Conservation (phyloP, 1,140 invertebrate species). For the Luehdorfia chinensis region DNA sequence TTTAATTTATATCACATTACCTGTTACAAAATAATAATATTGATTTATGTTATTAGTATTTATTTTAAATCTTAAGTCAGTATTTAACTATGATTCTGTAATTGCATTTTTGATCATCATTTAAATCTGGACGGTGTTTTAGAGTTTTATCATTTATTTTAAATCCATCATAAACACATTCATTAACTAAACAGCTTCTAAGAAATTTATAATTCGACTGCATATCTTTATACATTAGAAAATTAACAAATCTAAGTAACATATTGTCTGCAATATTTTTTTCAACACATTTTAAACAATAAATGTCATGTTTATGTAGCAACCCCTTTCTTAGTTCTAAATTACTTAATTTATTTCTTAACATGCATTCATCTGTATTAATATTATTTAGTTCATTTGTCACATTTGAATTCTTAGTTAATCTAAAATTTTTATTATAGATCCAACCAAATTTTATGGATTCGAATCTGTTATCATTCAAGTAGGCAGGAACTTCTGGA, state of each 20-base stretch:
- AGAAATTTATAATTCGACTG: slow-evolving; percentile 25
- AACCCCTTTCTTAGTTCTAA: slow-evolving; percentile 18
- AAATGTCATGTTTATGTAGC: slow-evolving; percentile 27
- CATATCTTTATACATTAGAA: slow-evolving; percentile 31
- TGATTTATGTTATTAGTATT: no score
- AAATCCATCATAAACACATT: neutral
- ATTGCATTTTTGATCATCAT: neutral
- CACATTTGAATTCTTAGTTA: slow-evolving; percentile 6
- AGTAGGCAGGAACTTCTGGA: slow-evolving; percentile 24
- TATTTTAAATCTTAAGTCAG: no score
- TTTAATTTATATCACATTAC: no score
- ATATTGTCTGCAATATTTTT: slow-evolving; percentile 14
- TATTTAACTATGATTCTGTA: slow-evolving; percentile 18
- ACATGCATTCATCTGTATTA: neutral
- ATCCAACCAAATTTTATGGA: slow-evolving; percentile 30
- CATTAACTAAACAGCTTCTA: slow-evolving; percentile 31
- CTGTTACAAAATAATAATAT: no score
- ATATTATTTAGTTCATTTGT: neutral
- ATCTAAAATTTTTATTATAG: slow-evolving; percentile 11
- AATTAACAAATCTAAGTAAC: slow-evolving; percentile 30
- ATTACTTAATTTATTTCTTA: neutral
- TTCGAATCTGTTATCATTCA: slow-evolving; percentile 30
- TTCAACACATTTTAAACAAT: slow-evolving; percentile 32
- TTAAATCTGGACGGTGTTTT: neutral
- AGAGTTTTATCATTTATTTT: neutral